These are phyloP conservation scores for Bombus pascuorum DNA, from an alignment of 1,140 invertebrate species.

Conservation along the genomic window DNA sequence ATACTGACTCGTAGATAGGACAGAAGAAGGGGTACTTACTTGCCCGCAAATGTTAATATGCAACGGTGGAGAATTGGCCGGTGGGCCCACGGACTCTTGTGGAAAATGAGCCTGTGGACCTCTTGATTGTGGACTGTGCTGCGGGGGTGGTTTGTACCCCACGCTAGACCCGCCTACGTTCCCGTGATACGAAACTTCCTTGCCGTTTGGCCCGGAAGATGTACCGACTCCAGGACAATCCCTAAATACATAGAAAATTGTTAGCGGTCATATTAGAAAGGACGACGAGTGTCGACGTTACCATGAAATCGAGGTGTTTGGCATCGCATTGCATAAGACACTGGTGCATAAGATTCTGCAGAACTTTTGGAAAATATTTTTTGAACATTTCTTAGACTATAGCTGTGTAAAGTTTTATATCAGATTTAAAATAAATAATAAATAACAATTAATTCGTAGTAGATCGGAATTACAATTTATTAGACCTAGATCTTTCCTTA, in stretches of 20 bases:
- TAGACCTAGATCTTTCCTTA: too few species aligned
- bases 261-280: constrained; percentile 2
- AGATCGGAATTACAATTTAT: neutral
- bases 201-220: constrained; percentile 76
- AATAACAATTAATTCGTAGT: neutral
- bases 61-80: constrained; percentile 78
- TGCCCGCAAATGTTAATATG: constrained; percentile 82
- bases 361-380: neutral
- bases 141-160: constrained; percentile 77
- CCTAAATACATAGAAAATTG: constrained; percentile 55
- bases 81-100: constrained; percentile 74
- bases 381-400: too few species aligned
- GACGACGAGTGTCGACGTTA: neutral
- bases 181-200: constrained; percentile 79
- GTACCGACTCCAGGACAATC: constrained; percentile 79
- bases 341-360: neutral
- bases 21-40: constrained; percentile 62
- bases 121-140: constrained; percentile 76
- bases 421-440: neutral
- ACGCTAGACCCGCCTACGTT: constrained; percentile 75
- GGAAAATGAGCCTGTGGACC: constrained; percentile 75
- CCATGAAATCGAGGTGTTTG: neutral
- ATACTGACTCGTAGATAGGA: neutral
- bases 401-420: neutral
- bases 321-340: neutral